These are phyloP conservation scores for Heliocidaris erythrogramma DNA, from an alignment of 35 echinoderm and acorn worm genomes.

Conservation along the genomic window DNA sequence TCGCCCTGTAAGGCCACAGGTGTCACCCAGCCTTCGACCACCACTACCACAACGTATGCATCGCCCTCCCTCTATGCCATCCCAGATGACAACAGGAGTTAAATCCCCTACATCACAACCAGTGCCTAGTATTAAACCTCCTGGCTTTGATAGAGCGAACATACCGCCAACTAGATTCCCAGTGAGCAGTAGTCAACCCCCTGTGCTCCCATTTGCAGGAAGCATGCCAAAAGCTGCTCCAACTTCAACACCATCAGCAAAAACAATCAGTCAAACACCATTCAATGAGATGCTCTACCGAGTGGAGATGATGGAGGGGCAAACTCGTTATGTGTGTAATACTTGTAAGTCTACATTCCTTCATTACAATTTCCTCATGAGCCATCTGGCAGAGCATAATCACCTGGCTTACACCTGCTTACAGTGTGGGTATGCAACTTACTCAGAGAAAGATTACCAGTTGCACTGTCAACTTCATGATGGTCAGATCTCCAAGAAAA, in stretches of 20 bases:
- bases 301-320: neutral
- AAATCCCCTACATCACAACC: neutral
- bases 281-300: conserved; percentile 40
- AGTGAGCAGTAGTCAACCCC: neutral
- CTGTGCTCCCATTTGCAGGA: neutral
- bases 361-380: conserved; percentile 43
- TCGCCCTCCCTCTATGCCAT: neutral
- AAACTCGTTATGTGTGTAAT: conserved; percentile 38
- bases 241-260: neutral
- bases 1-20: neutral
- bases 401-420: neutral
- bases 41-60: neutral
- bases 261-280: conserved; percentile 36
- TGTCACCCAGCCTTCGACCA: neutral
- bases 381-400: conserved; percentile 41
- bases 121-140: neutral
- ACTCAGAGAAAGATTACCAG: conserved; percentile 43
- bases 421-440: conserved; percentile 37
- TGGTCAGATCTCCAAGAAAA: conserved; percentile 45
- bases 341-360: conserved; percentile 37
- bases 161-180: neutral
- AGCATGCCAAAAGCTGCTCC: neutral
- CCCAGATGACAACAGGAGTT: neutral
- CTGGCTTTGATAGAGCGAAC: neutral
- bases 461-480: conserved; percentile 44